Percentiles rank a stretch among this genome's conserved stretches.
phyloP scores from a whole-genome alignment of 1,140 invertebrate genomes.

The Mercenaria mercenaria region DNA sequence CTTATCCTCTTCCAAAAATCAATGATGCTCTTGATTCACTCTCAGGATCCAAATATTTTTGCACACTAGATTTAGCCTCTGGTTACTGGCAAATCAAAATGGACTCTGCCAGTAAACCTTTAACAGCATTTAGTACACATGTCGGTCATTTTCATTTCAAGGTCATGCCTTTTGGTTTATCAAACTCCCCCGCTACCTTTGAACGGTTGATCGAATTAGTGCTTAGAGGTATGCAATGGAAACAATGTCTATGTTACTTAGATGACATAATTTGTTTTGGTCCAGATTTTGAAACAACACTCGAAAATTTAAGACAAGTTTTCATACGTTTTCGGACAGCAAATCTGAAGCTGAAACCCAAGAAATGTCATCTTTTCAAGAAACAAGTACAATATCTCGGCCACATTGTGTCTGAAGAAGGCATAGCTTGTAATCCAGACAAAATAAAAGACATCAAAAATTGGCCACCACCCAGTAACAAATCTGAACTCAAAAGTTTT shows the following conservation, averaged over 20 bases:
- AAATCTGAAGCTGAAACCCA: background rate
- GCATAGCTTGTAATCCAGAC: background rate
- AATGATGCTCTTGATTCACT: conserved; percentile 59
- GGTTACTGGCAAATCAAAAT: conserved; percentile 87
- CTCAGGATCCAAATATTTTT: conserved; percentile 65
- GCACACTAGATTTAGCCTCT: conserved; percentile 48
- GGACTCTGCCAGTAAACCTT: no score
- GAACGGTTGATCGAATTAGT: conserved; percentile 75
- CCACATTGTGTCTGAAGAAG: conserved; percentile 6
- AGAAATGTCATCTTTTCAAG: conserved; percentile 47
- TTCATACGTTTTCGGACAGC: background rate
- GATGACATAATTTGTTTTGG: conserved; percentile 12
- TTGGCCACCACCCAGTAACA: background rate
- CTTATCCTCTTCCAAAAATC: conserved; percentile 70
- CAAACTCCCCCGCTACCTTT: conserved; percentile 75
- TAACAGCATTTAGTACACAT: conserved; percentile 55
- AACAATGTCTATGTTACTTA: conserved; percentile 34
- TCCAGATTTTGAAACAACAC: background rate
- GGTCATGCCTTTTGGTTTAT: conserved; percentile 74
- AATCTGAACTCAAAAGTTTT: background rate
- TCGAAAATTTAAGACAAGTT: background rate
- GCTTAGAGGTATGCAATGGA: conserved; percentile 55
- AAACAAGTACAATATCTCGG: conserved; percentile 13
- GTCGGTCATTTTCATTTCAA: conserved; percentile 65
- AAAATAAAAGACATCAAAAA: conserved; percentile 28